Evolutionary conservation across 2,113 vertebrate genomes (phyloP), one percentile per base, ranked within the genome.

Genomic region (Apus apus): DNA sequence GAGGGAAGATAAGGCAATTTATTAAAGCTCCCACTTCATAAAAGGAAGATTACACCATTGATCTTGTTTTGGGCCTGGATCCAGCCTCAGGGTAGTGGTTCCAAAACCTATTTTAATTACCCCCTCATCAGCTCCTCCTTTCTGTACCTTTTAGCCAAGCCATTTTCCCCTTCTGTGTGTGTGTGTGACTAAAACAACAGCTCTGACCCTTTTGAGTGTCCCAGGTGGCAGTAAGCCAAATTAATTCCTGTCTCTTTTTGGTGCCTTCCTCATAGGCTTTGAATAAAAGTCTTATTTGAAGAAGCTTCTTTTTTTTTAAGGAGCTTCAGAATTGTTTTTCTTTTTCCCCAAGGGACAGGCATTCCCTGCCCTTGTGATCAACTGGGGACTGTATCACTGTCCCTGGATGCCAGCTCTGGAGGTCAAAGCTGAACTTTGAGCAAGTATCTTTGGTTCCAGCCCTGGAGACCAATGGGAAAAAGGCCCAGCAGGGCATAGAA

Each of bases 291-390:
- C 91, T 43, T 97, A 87, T 96, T 82, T 96, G 92, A 97, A 97
- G 96, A 96, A 98, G 97, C 96, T 97, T 96, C 90, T 97, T 88
- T 95, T 96, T 75, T 96, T 97, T 93, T 79, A 97, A 97, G 95
- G 94, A 97, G 97, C 97, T 97, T 98, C 95, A 89, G 89, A 77
- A 57, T 45, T 70, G 10, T 87, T 97, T 92, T 77, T 83, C 5
- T 58, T 73, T 74, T 85, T 48, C 60, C 75, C 75, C 74, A 75
- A 89, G 74, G 84, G 84, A 85, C 40, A 56, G 65, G 56, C 65
- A 30, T 81, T 87, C 74, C 84, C 57, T 92, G 85, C 46, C 72
- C 66, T 45, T 66, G 65, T 48, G 25, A 61, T 72, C 29, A 57
- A 38, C 61, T 71, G 43, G 45, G 45, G 45, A 12, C 65, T 72